Evolutionary conservation across 2,888 invertebrate species (phyloP).

Genomic region (Suillia variegata): DNA sequence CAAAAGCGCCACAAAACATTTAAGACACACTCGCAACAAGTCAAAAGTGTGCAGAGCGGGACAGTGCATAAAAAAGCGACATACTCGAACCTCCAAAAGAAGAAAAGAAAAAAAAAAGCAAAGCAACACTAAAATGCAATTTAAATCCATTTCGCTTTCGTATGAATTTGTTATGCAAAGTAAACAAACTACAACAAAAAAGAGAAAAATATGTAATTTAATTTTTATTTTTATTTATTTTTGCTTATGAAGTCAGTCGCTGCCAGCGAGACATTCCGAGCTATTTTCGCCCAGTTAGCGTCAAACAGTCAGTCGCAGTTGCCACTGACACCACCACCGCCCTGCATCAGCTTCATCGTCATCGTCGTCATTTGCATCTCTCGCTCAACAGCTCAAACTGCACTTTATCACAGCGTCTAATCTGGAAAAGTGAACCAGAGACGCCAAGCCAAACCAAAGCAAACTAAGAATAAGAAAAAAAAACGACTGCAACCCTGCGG

Average conservation of each 20-base stretch:
- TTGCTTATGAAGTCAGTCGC: too few relatives aligned
- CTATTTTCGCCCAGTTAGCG: constrained; percentile 7
- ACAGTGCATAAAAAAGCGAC: too few relatives aligned
- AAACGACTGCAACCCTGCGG: background rate
- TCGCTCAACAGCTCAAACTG: constrained; percentile 37
- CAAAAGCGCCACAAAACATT: too few relatives aligned
- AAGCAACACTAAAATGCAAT: constrained; percentile 23
- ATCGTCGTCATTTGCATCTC: constrained; percentile 42
- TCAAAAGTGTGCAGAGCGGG: too few relatives aligned
- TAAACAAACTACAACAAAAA: constrained; percentile 8
- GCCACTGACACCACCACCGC: too few relatives aligned
- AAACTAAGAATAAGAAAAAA: background rate
- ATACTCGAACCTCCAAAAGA: too few relatives aligned
- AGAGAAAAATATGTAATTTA: constrained; percentile 4
- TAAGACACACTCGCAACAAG: too few relatives aligned
- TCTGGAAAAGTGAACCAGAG: constrained; percentile 33
- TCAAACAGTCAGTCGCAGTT: too few relatives aligned
- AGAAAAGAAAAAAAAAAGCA: too few relatives aligned
- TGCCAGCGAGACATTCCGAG: too few relatives aligned
- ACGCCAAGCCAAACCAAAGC: constrained; percentile 16
- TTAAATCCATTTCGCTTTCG: constrained; percentile 34
- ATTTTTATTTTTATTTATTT: constrained; percentile 26
- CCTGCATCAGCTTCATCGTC: too few relatives aligned
- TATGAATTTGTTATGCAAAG: constrained; percentile 22
- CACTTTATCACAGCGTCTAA: constrained; percentile 52